These are phyloP conservation scores for Sinelater perroti DNA, from an alignment of 2,888 invertebrate genomes.

Conservation along the genomic window DNA sequence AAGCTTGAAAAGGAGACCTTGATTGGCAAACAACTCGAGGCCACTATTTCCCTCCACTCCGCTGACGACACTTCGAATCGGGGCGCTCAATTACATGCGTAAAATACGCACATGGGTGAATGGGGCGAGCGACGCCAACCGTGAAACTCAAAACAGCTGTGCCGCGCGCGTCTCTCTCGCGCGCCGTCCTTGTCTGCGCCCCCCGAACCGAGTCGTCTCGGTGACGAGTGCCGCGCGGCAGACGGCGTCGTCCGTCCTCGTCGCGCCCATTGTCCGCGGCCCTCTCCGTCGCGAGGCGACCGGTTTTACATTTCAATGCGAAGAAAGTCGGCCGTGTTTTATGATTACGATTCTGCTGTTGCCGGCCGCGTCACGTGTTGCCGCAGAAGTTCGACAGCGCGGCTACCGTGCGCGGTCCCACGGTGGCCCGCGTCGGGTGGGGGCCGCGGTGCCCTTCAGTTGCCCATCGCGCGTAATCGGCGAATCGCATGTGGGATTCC, in stretches of 20 bases:
- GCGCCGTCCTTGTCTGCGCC: slow-evolving; percentile 22
- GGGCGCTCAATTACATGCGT: too few species aligned
- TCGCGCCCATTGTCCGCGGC: slow-evolving; percentile 31
- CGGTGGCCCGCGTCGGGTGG: slow-evolving; percentile 30
- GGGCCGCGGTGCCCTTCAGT: slow-evolving; percentile 18
- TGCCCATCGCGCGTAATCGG: slow-evolving; percentile 3
- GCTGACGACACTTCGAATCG: too few species aligned
- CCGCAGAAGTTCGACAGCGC: slow-evolving; percentile 30
- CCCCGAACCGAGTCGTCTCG: slow-evolving; percentile 37
- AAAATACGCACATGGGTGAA: slow-evolving; percentile 29
- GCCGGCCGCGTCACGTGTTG: slow-evolving; percentile 19
- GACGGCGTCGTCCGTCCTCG: slow-evolving; percentile 33
- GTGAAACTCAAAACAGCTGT: slow-evolving; percentile 43
- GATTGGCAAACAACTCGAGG: too few species aligned
- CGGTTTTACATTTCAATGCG: slow-evolving; percentile 38
- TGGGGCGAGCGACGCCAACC: slow-evolving; percentile 32
- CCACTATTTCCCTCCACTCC: too few species aligned
- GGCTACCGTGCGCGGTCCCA: slow-evolving; percentile 22
- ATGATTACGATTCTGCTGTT: slow-evolving; percentile 35
- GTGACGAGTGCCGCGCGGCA: slow-evolving; percentile 37
- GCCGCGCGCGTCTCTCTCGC: slow-evolving; percentile 34
- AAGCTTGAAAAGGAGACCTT: too few species aligned
- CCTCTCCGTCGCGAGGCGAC: slow-evolving; percentile 32
- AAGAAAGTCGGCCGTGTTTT: slow-evolving; percentile 40
- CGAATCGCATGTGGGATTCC: slow-evolving; percentile 5